Percentiles rank a stretch among this genome's conserved stretches.
phyloP scores from a whole-genome alignment of 2,113 vertebrate genomes.

The Philantomba maxwellii region DNA sequence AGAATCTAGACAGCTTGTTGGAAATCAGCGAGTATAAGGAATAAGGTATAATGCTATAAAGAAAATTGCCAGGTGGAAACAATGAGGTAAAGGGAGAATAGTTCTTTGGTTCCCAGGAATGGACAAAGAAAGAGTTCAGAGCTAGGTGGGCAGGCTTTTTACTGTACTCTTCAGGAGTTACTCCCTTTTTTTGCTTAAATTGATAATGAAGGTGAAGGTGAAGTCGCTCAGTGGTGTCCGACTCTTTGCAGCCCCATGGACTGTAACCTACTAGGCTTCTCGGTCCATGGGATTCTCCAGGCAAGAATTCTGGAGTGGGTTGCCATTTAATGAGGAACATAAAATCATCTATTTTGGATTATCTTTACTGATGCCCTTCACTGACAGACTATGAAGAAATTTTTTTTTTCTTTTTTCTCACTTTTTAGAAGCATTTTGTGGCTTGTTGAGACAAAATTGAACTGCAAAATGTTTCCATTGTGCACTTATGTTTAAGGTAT shows the following conservation, averaged over 20 bases:
- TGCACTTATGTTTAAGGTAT: background rate
- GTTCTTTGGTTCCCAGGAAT: background rate
- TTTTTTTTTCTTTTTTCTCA: background rate
- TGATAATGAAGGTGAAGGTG: background rate
- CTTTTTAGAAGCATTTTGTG: background rate
- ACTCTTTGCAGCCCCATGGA: too few relatives aligned
- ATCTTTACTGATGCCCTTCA: background rate
- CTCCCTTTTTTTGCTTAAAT: background rate
- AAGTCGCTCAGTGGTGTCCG: too few relatives aligned
- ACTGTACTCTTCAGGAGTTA: background rate
- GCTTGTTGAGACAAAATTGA: background rate
- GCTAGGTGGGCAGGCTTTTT: background rate
- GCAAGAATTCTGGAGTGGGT: too few relatives aligned
- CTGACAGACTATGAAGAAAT: background rate
- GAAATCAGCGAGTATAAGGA: background rate
- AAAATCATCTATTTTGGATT: background rate
- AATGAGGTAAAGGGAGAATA: background rate
- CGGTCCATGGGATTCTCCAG: too few relatives aligned
- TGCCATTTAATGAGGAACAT: background rate
- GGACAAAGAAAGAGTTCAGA: background rate
- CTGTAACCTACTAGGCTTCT: too few relatives aligned
- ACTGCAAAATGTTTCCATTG: background rate
- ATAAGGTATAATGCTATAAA: background rate
- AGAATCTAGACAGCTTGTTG: background rate
- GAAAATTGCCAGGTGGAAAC: background rate